Evolutionary conservation across 2,797 vertebrate genomes (phyloP), one percentile per base, ranked within the genome.

Genomic region (Coranthus polyacanthus): DNA sequence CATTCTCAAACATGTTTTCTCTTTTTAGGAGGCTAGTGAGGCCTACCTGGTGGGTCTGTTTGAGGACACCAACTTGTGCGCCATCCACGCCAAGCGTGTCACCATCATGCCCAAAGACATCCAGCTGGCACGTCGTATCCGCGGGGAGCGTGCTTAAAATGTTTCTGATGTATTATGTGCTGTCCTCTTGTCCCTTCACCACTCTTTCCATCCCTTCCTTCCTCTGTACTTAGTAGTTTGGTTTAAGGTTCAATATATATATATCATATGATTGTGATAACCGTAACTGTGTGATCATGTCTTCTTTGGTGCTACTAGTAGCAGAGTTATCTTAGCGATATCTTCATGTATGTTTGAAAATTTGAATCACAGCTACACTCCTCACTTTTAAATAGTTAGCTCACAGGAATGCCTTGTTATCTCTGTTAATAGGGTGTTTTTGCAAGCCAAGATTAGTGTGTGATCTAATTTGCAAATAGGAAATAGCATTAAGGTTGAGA

Each of bases 71-170:
- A 95, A 96, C 81, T 70, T 96, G 87, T 96, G 95, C 78, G 95
- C 95, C 85, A 96, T 96, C 82, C 95, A 96, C 57, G 95, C 95
- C 89, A 96, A 96, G 86, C 91, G 95, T 41, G 95, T 95, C 82
- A 95, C 95, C 68, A 95, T 95, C 84, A 95, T 96, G 95, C 95
- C 95, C 66, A 95, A 95, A 89, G 95, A 96, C 91, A 96, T 95
- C 91, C 95, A 96, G 92, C 91, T 96, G 92, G 94, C 95, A 0
- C 93, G 95, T 0, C 95, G 95, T 51, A 96, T 96, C 78, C 95
- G 94, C 1, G 94, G 94, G 17, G 95, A 96, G 58, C 93, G 95
- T 0, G 95, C 95, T 45, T 96, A 89, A 91, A 84, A 68, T 38
- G 6, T 71, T 75, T 53, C 21, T 69, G 47, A 52, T 69, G 70